Percentiles rank a stretch among this genome's conserved stretches.
Evolutionary conservation across 2,797 vertebrate species (phyloP).

Genomic region (Pseudochirops cupreus): DNA sequence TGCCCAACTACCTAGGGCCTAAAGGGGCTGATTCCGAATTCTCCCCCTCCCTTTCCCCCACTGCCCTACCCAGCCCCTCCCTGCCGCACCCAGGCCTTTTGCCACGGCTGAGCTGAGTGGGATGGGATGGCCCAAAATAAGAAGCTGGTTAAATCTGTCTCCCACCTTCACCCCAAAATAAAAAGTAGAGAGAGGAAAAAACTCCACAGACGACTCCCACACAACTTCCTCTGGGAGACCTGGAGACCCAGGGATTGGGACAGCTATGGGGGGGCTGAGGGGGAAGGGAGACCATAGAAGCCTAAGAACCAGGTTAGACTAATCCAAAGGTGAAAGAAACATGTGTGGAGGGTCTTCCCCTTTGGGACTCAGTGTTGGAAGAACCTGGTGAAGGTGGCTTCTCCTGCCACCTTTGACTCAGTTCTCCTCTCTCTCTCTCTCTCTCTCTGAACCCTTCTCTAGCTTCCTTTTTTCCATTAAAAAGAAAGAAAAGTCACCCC

Average conservation of each 20-base stretch:
- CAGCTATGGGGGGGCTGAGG: not conserved
- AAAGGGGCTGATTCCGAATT: slow-evolving; percentile 58
- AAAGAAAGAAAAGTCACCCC: not conserved
- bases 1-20: slow-evolving; percentile 23
- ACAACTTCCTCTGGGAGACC: slow-evolving; percentile 68
- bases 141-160: slow-evolving; percentile 79
- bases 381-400: not conserved
- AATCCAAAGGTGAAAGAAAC: not conserved
- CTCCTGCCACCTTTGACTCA: not conserved
- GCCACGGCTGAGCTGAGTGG: slow-evolving; percentile 70
- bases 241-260: slow-evolving; percentile 54
- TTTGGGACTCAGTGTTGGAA: not conserved
- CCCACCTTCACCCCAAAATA: slow-evolving; percentile 82
- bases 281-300: not conserved
- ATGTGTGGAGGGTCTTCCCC: not conserved
- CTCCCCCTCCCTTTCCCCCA: slow-evolving; percentile 54
- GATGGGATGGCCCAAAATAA: slow-evolving; percentile 79
- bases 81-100: slow-evolving; percentile 75
- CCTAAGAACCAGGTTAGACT: not conserved
- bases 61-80: slow-evolving; percentile 75
- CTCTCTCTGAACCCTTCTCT: not conserved
- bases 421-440: not conserved
- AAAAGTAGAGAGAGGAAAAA: slow-evolving; percentile 71
- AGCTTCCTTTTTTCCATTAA: not conserved
- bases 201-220: slow-evolving; percentile 77